A percentile compares a stretch with the other conserved stretches of the same genome.
phyloP scores from a whole-genome alignment of 1,140 invertebrate species.

The Metaphire vulgaris region DNA sequence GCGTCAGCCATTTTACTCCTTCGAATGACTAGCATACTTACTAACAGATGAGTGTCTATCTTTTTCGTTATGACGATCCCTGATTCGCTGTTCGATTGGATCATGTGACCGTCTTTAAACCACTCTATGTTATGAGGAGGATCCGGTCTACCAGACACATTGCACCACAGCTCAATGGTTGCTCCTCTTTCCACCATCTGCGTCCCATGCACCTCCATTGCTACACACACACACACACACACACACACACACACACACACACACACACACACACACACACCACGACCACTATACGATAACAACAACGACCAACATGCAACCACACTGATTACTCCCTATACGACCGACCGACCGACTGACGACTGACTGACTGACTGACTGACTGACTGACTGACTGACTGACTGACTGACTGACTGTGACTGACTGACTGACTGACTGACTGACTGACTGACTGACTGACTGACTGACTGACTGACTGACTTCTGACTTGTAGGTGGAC shows the following conservation, averaged over 20 bases:
- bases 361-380: neutral
- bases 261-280: no score
- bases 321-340: no score
- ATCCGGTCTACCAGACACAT: constrained; percentile 38
- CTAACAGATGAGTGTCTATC: constrained; percentile 32
- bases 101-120: constrained; percentile 40
- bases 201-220: constrained; percentile 36
- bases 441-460: constrained; percentile 1
- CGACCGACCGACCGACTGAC: neutral
- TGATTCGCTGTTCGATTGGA: constrained; percentile 31
- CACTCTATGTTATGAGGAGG: constrained; percentile 42
- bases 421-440: constrained; percentile 1
- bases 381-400: neutral
- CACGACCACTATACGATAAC: no score
- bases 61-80: constrained; percentile 38
- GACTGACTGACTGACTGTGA: constrained; percentile 1
- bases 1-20: constrained; percentile 36
- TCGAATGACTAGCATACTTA: constrained; percentile 38
- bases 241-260: no score
- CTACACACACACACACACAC: no score
- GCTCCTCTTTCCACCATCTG: constrained; percentile 39
- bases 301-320: no score
- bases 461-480: constrained; percentile 14
- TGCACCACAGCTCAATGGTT: constrained; percentile 37
- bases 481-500: constrained; percentile 27